phyloP scores from a whole-genome alignment of 2,888 invertebrate species.

The Scotopteryx bipunctaria region DNA sequence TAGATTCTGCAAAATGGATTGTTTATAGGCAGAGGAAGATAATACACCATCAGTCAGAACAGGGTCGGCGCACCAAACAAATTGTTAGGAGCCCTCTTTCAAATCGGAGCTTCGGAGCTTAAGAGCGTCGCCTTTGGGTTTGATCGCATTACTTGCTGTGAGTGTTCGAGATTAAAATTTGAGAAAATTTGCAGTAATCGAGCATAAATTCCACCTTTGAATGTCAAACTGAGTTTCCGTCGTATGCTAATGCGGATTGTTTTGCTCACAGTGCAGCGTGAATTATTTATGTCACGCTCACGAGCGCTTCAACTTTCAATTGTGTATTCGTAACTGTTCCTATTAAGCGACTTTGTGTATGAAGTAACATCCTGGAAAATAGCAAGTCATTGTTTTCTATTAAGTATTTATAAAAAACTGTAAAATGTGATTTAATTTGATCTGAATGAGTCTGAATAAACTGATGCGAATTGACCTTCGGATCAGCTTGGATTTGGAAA shows the following conservation, averaged over 20 bases:
- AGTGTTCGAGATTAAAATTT: conserved; percentile 57
- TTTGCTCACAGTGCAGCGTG: conserved; percentile 49
- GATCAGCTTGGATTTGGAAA: too few relatives aligned
- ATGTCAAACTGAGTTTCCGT: conserved; percentile 51
- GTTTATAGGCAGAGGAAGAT: conserved; percentile 54
- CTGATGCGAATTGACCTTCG: neutral
- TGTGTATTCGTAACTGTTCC: conserved; percentile 42
- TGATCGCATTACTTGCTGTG: conserved; percentile 66
- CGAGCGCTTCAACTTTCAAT: conserved; percentile 45
- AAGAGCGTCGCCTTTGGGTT: conserved; percentile 52
- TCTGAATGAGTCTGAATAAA: neutral
- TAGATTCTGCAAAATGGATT: conserved; percentile 64
- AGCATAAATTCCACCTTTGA: conserved; percentile 55
- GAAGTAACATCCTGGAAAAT: conserved; percentile 19
- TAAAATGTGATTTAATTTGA: neutral
- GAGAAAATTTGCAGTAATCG: conserved; percentile 51
- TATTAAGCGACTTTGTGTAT: conserved; percentile 16
- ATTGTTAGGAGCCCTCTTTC: conserved; percentile 61
- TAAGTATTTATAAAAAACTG: too few relatives aligned
- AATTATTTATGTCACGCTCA: conserved; percentile 51
- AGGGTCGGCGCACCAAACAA: conserved; percentile 70
- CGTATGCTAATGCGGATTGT: conserved; percentile 54
- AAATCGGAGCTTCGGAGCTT: conserved; percentile 49
- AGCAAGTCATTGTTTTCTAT: conserved; percentile 12
- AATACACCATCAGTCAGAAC: conserved; percentile 53